Base-by-base conservation (phyloP, 2,888 invertebrate species). In the Lumbricus terrestris region DNA sequence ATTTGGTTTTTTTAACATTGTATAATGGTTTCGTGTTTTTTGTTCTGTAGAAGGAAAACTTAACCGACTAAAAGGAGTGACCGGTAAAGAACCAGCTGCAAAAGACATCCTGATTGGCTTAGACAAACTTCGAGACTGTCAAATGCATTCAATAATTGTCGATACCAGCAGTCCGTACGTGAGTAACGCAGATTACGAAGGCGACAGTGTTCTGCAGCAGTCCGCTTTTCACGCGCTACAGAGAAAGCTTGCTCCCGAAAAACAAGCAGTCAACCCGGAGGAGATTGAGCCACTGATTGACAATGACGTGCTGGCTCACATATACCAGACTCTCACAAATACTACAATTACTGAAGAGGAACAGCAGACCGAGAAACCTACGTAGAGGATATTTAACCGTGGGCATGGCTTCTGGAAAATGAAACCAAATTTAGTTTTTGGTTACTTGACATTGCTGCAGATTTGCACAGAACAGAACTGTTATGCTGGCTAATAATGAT, bases 221-320 rank as follows among this genome's bases (percentile, higher is more conserved):
- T 34, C 37, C 23, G 34, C 85, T 85, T 85, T 85, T 20, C 33
- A 35, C 6, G 37, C 20, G 35, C 85, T 85, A 35, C 85, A 85
- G 85, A 85, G 85, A 85, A 85, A 85, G 85, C 37, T 85, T 34
- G 85, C 85, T 35, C 85, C 85, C 23, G 85, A 85, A 85, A 85
- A 85, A 85, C 85, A 85, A 35, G 85, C 85, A 16, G 37, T 85
- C 35, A 85, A 35, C 85, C 34, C 0, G 35, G 85, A 85, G n/a
- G 85, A 85, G 37, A 85, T 85, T 37, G 35, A 85, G 16, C 85
- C 85, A 34, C 37, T 85, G 85, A 29, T 85, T 34, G 85, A 85
- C 85, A 85, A 85, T 85, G 85, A 85, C 35, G 85, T 85, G 20
- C 85, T 85, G 34, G 34, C 85, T 13, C 85, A 85, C 23, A 85